A percentile compares a stretch with the other conserved stretches of the same genome.
These are phyloP conservation scores for Caenorhabditis sp. DNA, from an alignment of 2,888 invertebrate species.

Conservation along the genomic window DNA sequence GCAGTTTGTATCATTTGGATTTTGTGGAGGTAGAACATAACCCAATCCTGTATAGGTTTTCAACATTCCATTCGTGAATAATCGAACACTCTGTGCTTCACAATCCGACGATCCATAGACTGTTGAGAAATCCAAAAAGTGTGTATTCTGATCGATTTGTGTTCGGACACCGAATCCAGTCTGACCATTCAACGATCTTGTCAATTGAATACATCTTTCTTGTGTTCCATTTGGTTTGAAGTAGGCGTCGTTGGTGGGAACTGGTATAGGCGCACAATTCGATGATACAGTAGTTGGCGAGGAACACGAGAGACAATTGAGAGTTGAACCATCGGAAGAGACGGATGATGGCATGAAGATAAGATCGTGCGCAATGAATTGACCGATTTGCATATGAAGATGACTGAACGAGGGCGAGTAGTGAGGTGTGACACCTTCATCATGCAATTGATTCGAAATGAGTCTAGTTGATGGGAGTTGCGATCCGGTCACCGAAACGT, in stretches of 20 bases:
- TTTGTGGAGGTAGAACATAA: conserved; percentile 48
- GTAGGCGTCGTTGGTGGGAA: conserved; percentile 71
- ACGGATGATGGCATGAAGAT: conserved; percentile 84
- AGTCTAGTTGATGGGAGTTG: conserved; percentile 42
- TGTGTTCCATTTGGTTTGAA: conserved; percentile 26
- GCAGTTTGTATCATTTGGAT: conserved; percentile 42
- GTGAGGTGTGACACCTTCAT: conserved; percentile 23
- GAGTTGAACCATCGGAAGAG: conserved; percentile 45
- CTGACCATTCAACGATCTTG: conserved; percentile 90
- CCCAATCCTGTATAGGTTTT: conserved; percentile 29
- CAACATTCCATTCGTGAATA: conserved; percentile 73
- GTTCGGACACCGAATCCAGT: conserved; percentile 76
- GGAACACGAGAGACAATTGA: conserved; percentile 78
- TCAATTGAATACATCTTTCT: conserved; percentile 83
- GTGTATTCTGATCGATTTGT: conserved; percentile 77
- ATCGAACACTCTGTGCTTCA: conserved; percentile 80
- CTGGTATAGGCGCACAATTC: conserved; percentile 89
- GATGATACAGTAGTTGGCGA: conserved; percentile 83
- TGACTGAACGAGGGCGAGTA: conserved; percentile 39
- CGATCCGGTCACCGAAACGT: conserved; percentile 26
- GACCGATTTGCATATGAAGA: conserved; percentile 86
- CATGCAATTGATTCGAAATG: conserved; percentile 43
- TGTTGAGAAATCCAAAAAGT: conserved; percentile 80
- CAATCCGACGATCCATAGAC: conserved; percentile 90
- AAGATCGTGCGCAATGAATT: conserved; percentile 91